Percentiles rank a stretch among this genome's conserved stretches.
Evolutionary conservation across 1,140 invertebrate species (phyloP).

Genomic region (Apis mellifera): Amel_HAv3.1 CM009931.2:10011501-10012000

Average conservation of each 20-base stretch:
- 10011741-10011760: neutral
- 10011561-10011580: neutral
- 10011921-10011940: neutral
- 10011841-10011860: neutral
- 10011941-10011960: fast-evolving
- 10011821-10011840: neutral
- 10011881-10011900: neutral
- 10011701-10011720: neutral
- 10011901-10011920: neutral
- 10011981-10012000: no score
- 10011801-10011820: neutral
- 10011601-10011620: neutral
- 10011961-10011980: no score
- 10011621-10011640: no score
- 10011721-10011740: no score
- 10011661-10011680: neutral
- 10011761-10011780: neutral
- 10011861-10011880: no score
- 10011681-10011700: neutral
- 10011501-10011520: neutral
- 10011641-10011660: no score
- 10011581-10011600: no score
- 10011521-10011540: neutral
- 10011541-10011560: neutral
- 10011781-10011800: neutral